Evolutionary conservation across 2,113 vertebrate species (phyloP).

Genomic region (Polypterus bichir): DNA sequence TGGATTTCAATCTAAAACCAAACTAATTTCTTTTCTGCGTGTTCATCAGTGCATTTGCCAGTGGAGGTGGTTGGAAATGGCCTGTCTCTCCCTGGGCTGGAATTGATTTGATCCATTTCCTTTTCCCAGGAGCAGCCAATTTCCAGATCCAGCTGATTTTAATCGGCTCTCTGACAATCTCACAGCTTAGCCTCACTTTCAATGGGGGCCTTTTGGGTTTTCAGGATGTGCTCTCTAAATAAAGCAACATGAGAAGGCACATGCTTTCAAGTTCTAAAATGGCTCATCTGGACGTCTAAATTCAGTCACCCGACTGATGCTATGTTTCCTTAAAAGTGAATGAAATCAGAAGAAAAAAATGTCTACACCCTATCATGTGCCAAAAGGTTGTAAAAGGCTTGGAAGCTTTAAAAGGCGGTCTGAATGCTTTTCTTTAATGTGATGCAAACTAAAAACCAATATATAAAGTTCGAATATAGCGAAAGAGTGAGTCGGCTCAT

Average conservation of each 20-base stretch:
- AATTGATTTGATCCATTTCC: slow-evolving; percentile 15
- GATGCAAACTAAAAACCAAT: too few relatives aligned
- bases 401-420: too few relatives aligned
- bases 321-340: too few relatives aligned
- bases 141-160: slow-evolving; percentile 10
- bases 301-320: too few relatives aligned
- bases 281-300: background rate
- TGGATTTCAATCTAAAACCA: slow-evolving; percentile 7
- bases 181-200: background rate
- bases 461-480: too few relatives aligned
- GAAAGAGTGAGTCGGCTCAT: too few relatives aligned
- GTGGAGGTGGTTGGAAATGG: slow-evolving; percentile 9
- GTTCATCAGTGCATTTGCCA: slow-evolving; percentile 14
- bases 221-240: too few relatives aligned
- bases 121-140: slow-evolving; percentile 6
- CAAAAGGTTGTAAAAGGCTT: too few relatives aligned
- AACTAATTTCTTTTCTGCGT: slow-evolving; percentile 19
- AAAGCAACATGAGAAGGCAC: too few relatives aligned
- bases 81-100: slow-evolving; percentile 3
- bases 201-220: background rate
- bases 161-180: background rate
- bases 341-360: too few relatives aligned
- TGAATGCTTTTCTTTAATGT: too few relatives aligned
- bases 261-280: background rate
- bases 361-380: too few relatives aligned